These are phyloP conservation scores for Serrognathus titanus DNA, from an alignment of 2,888 invertebrate genomes.

Conservation along the genomic window DNA sequence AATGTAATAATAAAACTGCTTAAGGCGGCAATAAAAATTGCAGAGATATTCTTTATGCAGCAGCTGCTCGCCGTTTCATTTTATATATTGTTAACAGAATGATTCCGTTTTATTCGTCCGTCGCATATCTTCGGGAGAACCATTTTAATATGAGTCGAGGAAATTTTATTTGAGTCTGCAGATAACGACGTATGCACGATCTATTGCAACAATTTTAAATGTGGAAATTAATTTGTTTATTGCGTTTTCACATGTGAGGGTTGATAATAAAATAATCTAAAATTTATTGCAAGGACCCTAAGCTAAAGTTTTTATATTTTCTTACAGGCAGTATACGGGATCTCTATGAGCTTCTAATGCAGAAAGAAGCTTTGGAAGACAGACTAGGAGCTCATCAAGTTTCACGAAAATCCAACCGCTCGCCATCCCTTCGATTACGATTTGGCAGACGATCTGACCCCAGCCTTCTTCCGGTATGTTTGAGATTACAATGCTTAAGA, in stretches of 20 bases:
- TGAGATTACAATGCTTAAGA: neutral
- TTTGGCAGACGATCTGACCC: slow-evolving; percentile 76
- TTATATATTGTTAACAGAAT: too few species aligned
- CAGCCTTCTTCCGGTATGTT: slow-evolving; percentile 54
- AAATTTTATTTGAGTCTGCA: too few species aligned
- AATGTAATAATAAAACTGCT: too few species aligned
- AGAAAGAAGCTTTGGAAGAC: slow-evolving; percentile 61
- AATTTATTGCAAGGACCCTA: too few species aligned
- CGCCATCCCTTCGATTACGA: slow-evolving; percentile 71
- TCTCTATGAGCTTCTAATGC: slow-evolving; percentile 60
- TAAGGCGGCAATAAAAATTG: too few species aligned
- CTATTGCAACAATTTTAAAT: neutral
- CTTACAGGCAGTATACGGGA: slow-evolving; percentile 51
- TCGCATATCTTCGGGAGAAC: too few species aligned
- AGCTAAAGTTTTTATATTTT: slow-evolving; percentile 3
- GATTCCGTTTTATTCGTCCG: too few species aligned
- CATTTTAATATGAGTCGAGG: too few species aligned
- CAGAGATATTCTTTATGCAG: too few species aligned
- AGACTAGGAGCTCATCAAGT: slow-evolving; percentile 65
- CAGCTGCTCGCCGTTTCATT: too few species aligned
- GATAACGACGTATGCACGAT: neutral
- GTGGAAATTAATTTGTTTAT: neutral
- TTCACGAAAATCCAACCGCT: slow-evolving; percentile 73
- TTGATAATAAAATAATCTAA: too few species aligned
- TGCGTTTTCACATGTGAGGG: too few species aligned